Conservation (phyloP, 2,113 vertebrate genomes). For the Todiramphus chloris region DNA sequence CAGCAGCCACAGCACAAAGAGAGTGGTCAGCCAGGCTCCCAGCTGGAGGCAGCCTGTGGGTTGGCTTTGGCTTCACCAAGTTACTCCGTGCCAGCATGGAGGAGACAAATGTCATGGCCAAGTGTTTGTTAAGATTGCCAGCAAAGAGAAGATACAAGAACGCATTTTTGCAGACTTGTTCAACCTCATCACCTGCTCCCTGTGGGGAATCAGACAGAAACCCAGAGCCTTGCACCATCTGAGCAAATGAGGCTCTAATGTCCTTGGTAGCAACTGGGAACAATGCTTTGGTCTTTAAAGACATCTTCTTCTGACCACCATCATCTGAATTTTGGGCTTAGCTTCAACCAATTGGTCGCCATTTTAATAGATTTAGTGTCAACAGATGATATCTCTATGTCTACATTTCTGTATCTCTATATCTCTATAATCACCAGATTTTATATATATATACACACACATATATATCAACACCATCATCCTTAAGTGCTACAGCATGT, state of each 20-base stretch:
- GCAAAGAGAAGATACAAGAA: background rate
- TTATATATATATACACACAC: background rate
- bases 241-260: background rate
- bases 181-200: background rate
- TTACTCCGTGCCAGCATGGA: background rate
- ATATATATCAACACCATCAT: background rate
- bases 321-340: background rate
- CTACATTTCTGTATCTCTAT: background rate
- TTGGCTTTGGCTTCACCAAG: background rate
- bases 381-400: background rate
- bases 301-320: background rate
- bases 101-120: background rate
- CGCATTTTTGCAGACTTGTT: background rate
- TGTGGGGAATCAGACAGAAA: background rate
- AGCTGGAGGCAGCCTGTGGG: background rate
- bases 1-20: background rate
- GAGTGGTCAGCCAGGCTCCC: background rate
- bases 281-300: background rate
- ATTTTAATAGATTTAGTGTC: background rate
- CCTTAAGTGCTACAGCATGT: background rate
- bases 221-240: background rate
- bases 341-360: background rate
- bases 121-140: background rate
- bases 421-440: background rate
- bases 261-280: background rate